Base-by-base conservation (phyloP, 2,113 vertebrate genomes). In the Gorsachius goisagi region DNA sequence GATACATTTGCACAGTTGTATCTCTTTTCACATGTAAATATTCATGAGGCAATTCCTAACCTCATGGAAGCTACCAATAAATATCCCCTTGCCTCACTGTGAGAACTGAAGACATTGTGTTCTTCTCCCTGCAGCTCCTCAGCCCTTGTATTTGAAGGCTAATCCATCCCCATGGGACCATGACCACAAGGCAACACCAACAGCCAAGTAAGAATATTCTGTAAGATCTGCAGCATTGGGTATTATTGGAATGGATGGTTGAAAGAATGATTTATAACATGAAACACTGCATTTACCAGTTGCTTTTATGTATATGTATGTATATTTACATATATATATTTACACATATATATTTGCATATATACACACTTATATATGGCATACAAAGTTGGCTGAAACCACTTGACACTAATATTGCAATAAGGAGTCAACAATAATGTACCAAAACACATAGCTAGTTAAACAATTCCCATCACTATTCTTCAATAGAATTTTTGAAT, bases 251-350 rank as follows among this genome's bases (percentile, higher is more conserved):
- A 90, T 50, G 59, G 63, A 76, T 85, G 77, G 41, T 47, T 93
- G 69, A 88, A 84, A 78, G 58, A 87, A 85, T 82, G 56, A 92
- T 89, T 93, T 97, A 72, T 87, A 88, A 97, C 92, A 79, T 39
- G 89, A 96, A 96, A 96, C 92, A 93, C 96, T 89, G 80, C 95
- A 96, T 91, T 89, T 94, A 92, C 97, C 90, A 79, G 94, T 95
- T 96, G 71, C 35, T 95, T 95, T 90, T 88, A 94, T 95, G 96
- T 78, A 95, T 95, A 95, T 95, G 84, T 59, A 93, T 64, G 37
- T 17, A 23, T 74, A 93, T 96, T 95, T 97, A 93, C 92, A 94
- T 94, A 88, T 67, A 90, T 53, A 64, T 86, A 76, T 86, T 64
- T 94, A 58, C 19, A 87, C 39, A 80, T 4, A 85, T 33, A 21